These are phyloP conservation scores for Montipora sp. DNA, from an alignment of 64 coral and sea anemone species.

Conservation along the genomic window DNA sequence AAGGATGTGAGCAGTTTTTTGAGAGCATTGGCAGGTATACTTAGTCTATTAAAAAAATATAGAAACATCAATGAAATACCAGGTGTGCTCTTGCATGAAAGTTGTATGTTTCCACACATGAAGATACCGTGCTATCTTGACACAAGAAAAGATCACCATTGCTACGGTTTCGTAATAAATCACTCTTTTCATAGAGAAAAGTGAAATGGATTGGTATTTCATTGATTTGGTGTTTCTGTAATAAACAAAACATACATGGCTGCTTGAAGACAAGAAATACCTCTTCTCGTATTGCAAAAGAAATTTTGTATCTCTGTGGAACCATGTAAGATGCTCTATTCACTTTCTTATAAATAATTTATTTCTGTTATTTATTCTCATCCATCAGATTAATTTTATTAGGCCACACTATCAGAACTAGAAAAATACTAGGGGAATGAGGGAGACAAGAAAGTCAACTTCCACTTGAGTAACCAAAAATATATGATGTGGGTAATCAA, in stretches of 20 bases:
- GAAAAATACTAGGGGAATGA: not conserved
- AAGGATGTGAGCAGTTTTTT: constrained; percentile 11
- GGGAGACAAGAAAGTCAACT: not conserved
- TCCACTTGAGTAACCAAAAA: not conserved
- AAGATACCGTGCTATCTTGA: not conserved
- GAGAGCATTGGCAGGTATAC: constrained; percentile 9
- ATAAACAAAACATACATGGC: no score
- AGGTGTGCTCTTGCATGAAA: not conserved
- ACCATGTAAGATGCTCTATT: no score
- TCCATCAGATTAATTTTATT: no score
- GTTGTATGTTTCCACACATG: not conserved
- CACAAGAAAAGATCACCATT: not conserved
- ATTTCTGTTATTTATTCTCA: no score
- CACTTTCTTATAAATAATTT: no score
- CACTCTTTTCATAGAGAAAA: no score
- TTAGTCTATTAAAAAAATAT: not conserved
- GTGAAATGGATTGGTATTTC: no score
- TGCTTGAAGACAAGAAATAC: no score
- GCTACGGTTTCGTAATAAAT: not conserved
- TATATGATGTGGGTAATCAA: not conserved
- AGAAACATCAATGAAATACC: constrained; percentile 2
- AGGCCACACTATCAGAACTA: not conserved
- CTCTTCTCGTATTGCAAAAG: no score
- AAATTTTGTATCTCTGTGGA: no score
- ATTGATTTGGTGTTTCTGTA: no score